Base-by-base conservation (phyloP, 2,113 vertebrate genomes). In the Epinephelus lanceolatus region DNA sequence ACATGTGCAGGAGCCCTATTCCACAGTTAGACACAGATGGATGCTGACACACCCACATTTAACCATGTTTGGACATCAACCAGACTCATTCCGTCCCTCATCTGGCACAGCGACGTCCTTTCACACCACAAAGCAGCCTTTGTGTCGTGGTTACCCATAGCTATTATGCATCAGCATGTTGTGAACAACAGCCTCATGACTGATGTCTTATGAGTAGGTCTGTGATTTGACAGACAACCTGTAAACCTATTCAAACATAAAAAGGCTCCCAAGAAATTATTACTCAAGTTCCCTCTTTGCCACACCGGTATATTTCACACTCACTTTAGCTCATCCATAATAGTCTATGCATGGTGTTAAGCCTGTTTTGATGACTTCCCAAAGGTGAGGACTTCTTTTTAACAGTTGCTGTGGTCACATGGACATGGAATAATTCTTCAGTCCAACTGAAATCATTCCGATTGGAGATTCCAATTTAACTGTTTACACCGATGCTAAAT, bases 71-170 rank as follows among this genome's bases (percentile, higher is more conserved):
- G 56, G 66, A 40, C 67, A 61, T 49, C 45, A 70, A 83, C 6
- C 74, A 76, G 76, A 71, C 57, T 45, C n/a, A 17, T 60, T 80
- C 59, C 63, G 67, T 84, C 78, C 62, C 57, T 84, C 67, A 17
- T 74, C 52, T 17, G 17, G 67, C 40, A n/a, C 45, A 37, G 30
- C 4, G 14, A 37, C 19, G 2, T 57, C 45, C 71, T 80, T 47
- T 23, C 65, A 66, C 13, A 1, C n/a, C 6, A n/a, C 56, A 49
- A 21, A 74, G 42, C 61, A 68, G 47, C 27, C 13, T 18, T 21
- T 25, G 60, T 78, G 45, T 33, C 19, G 5, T 57, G 55, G 5
- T 57, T 68, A 47, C 33, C 67, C 51, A 70, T 9, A 45, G 30
- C 59, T 37, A 52, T 61, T 21, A 76, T 21, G 15, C n/a, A 80